Percentiles rank a stretch among this genome's conserved stretches.
These are phyloP conservation scores for Cydia amplana DNA, from an alignment of 1,140 invertebrate species.

Conservation along the genomic window DNA sequence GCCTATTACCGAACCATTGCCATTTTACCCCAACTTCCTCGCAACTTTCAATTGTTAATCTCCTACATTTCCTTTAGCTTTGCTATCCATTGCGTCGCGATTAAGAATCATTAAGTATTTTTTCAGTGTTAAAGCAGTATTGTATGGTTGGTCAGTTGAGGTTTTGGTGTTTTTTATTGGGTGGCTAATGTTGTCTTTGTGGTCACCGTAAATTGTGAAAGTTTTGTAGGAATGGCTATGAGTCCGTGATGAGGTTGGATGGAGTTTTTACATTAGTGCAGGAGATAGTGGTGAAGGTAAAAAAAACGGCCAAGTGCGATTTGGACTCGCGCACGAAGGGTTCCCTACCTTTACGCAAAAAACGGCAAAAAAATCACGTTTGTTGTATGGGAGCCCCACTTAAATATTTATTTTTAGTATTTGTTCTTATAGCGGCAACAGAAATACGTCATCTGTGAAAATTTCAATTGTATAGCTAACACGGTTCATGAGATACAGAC, in stretches of 20 bases:
- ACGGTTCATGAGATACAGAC: no score
- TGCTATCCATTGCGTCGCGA: background rate
- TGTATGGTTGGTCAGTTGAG: background rate
- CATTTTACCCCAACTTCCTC: constrained; percentile 40
- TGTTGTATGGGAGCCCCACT: no score
- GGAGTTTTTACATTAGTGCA: constrained; percentile 16
- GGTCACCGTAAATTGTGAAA: constrained; percentile 32
- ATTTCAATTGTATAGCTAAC: no score
- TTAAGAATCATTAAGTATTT: background rate
- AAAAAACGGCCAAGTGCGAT: no score
- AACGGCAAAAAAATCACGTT: no score
- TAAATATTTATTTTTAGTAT: no score
- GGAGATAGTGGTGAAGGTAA: background rate
- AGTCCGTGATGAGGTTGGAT: constrained; percentile 14
- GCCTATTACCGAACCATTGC: constrained; percentile 51
- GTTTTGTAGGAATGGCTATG: constrained; percentile 24
- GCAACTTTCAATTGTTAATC: background rate
- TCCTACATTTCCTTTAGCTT: background rate
- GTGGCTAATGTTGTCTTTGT: constrained; percentile 27
- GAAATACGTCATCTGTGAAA: no score
- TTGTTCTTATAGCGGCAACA: no score
- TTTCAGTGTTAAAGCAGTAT: background rate
- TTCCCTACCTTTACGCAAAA: no score
- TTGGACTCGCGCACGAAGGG: no score
- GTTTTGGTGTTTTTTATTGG: constrained; percentile 21